Evolutionary conservation across 92 coral and sea anemone species (phyloP), one percentile per base, ranked within the genome.

Genomic region (Porites rus): DNA sequence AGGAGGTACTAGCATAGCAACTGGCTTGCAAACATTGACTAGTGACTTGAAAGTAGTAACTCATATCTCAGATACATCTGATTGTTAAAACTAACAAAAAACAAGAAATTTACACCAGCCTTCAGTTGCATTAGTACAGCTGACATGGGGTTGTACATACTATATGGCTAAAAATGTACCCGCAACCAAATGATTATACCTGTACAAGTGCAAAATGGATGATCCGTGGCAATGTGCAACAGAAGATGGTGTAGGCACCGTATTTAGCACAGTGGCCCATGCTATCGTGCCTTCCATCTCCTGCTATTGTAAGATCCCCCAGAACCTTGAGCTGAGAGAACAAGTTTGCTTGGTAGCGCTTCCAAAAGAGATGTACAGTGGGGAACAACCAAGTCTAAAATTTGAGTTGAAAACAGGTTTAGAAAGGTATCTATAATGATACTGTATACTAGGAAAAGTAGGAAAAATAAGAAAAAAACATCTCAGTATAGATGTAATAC

Each of bases 201-300:
- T 92, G 95, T 74, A 92, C 95, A 77, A 92, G 88, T 16, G 89
- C 63, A 71, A 92, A 92, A 72, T 82, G 84, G 58, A 86, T 38
- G 38, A 89, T 92, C 11, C 73, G 51, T 18, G 90, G 88, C 25
- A 86, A 14, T 60, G 93, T 83, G 78, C 90, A 87, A 75, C 74
- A 77, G 46, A 77, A 77, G 11, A 77, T 77, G 46, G 82, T 56
- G 46, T 80, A 80, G 24, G 85, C 78, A 24, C 75, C 63, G 56
- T 8, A 80, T 61, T 67, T 80, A 43, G 85, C 85, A 66, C 56
- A 50, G 22, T 80, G 85, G 59, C 85, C 85, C 85, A 80, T 80
- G 63, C 85, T 81, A 31, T 81, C 86, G 16, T 81, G 86, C 7
- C 79, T 43, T 16, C 86, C 86, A 81, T 81, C 86, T 14, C 86